These are phyloP conservation scores for Drosophila pseudoobscura DNA, from an alignment of 1,140 invertebrate genomes.

Conservation along the genomic window DNA sequence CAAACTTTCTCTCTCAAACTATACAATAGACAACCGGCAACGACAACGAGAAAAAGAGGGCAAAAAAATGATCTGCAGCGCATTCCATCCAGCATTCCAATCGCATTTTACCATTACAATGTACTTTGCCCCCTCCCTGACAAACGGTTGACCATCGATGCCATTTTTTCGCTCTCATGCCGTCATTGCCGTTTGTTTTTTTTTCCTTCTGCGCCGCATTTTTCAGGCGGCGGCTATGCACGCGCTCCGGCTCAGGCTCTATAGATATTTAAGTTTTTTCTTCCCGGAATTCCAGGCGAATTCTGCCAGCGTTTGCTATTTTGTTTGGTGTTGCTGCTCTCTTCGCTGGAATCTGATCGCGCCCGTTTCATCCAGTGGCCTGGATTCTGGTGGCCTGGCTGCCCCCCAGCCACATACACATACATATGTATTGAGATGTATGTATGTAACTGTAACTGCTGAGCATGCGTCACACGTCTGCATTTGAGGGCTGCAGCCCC, in stretches of 20 bases:
- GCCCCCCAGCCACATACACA: too few relatives aligned
- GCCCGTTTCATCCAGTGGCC: constrained; percentile 1
- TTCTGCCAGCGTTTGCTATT: constrained; percentile 43
- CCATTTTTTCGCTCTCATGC: background rate
- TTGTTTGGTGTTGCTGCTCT: background rate
- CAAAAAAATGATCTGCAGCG: background rate
- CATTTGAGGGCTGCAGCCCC: too few relatives aligned
- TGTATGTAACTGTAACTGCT: constrained; percentile 32
- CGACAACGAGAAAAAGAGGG: too few relatives aligned
- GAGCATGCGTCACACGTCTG: constrained; percentile 46
- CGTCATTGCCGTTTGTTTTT: constrained; percentile 6
- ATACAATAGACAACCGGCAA: too few relatives aligned
- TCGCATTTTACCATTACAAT: too few relatives aligned
- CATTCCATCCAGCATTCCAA: constrained; percentile 1
- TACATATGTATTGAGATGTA: too few relatives aligned
- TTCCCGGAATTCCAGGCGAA: constrained; percentile 31
- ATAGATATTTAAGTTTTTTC: background rate
- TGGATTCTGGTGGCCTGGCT: too few relatives aligned
- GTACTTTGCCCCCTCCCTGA: too few relatives aligned
- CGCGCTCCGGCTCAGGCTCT: background rate
- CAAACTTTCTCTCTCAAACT: too few relatives aligned
- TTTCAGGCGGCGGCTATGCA: constrained; percentile 23
- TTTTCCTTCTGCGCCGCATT: constrained; percentile 9
- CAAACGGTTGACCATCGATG: too few relatives aligned
- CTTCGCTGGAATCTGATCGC: constrained; percentile 29